Evolutionary conservation across 2,113 vertebrate genomes (phyloP), one percentile per base, ranked within the genome.

Genomic region (Synodontis membranacea): DNA sequence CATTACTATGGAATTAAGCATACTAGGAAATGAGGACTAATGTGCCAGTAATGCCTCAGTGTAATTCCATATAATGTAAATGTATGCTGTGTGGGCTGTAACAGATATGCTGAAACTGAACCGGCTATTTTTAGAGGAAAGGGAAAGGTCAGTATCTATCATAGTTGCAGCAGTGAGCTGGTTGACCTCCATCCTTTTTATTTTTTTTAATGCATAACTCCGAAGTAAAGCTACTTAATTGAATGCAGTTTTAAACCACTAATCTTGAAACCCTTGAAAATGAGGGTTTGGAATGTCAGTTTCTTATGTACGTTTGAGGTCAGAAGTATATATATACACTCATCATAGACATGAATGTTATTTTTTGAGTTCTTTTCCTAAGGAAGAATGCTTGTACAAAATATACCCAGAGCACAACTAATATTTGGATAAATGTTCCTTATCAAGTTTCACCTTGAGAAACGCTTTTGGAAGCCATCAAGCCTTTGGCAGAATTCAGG

Each of bases 71-170:
- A 76, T 37, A 54, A 54, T 52, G 31, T 37, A 37, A 79, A 54
- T 11, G 2, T 12, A 60, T 42, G 54, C 79, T 81, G 79, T 60
- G 80, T 46, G 80, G 64, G 44, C 58, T 48, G 80, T 82, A 82
- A 82, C 80, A 31, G 80, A 85, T 76, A 62, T 86, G 11, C 42
- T 80, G 76, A 31, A 80, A 66, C 21, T 66, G 58, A 85, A 85
- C 75, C 70, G 34, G 48, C 48, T 80, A 80, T 86, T 86, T 80
- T 86, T 86, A 52, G 84, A 28, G 50, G 37, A 78, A 80, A 81
- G 37, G 52, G 39, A 52, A 81, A 56, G 56, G 34, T 72, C 50
- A 80, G 46, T 58, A 66, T 70, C 3, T 80, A 31, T 68, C 28
- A 42, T 66, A 50, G 70, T 54, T 54, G 64, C 37, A 23, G 58